Evolutionary conservation across 2,113 vertebrate species (phyloP), one percentile per base, ranked within the genome.

Genomic region (Dendrocopos noguchii): DNA sequence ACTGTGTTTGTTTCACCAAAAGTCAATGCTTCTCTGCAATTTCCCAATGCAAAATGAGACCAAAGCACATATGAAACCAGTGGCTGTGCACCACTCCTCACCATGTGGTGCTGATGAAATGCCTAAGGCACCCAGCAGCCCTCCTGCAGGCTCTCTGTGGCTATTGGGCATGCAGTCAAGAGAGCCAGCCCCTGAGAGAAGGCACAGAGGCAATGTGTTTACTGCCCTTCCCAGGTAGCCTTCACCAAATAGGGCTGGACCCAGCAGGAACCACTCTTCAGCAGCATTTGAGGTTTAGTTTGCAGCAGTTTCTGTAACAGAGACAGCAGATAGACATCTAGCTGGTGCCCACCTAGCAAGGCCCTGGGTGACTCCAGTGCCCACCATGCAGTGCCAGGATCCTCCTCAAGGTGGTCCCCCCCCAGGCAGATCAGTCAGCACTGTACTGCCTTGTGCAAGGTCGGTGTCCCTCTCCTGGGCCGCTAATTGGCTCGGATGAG

Each of bases 291-390:
- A 75, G 36, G 31, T 57, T 86, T 0, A 0, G 7, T 17, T 44
- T 47, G 15, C 39, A 50, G 5, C 70, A n/a, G 28, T 63, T 88
- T 47, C 77, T 71, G 73, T 66, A 52, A 24, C 0, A 0, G 53
- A 24, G 5, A 22, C 3, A 13, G n/a, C 2, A 0, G 52, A 25
- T 10, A 73, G 12, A 61, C 7, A 11, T 10, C n/a, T 0, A 0
- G 27, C 34, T 42, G 47, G 10, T 28, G 28, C 19, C 55, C 73
- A 13, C 46, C 12, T 72, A 33, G 28, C 12, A 42, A 22, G 16
- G 9, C 28, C 36, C 16, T 1, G 1, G 17, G 29, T 5, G 12
- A 44, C 2, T 14, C 11, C 28, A 7, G 61, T 2, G 6, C 36
- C 55, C 16, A 67, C 4, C 10, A 29, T 3, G 17, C n/a, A 84